Evolutionary conservation across 2,797 vertebrate genomes (phyloP).

Genomic region (Typhlichthys subterraneus): DNA sequence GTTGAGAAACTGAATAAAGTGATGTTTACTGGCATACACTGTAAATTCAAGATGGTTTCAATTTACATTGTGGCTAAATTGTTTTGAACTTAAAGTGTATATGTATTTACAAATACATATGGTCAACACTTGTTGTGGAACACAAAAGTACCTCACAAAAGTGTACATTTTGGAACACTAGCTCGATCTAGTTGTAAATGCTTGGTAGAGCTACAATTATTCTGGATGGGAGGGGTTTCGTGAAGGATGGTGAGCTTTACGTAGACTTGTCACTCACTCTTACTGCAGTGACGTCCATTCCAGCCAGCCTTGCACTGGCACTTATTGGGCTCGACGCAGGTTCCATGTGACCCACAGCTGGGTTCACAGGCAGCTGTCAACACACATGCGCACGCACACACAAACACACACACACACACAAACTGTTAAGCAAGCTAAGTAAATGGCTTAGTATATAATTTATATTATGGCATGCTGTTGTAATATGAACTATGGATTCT

Average conservation of each 20-base stretch:
- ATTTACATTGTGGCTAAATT: too few species aligned
- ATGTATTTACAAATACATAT: too few species aligned
- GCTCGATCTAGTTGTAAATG: not conserved
- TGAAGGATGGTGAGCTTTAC: not conserved
- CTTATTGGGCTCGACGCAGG: constrained; percentile 84
- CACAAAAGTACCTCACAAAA: too few species aligned
- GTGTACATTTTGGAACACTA: too few species aligned
- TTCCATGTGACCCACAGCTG: constrained; percentile 81
- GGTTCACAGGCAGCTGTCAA: constrained; percentile 86
- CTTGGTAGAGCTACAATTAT: fast-evolving
- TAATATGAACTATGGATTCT: too few species aligned
- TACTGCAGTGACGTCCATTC: constrained; percentile 87
- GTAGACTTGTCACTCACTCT: constrained; percentile 78
- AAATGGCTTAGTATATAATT: too few species aligned
- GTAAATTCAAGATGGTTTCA: too few species aligned
- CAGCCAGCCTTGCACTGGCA: constrained; percentile 88
- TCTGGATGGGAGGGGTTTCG: fast-evolving
- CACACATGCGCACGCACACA: constrained; percentile 40
- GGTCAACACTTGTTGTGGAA: too few species aligned
- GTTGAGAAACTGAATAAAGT: too few species aligned
- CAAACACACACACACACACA: constrained; percentile 37
- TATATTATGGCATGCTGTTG: too few species aligned
- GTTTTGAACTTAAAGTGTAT: too few species aligned
- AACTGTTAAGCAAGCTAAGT: not conserved
- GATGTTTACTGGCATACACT: too few species aligned